Percentiles rank a stretch among this genome's conserved stretches.
Evolutionary conservation across 2,797 vertebrate genomes (phyloP).

Genomic region (Chaunax sp.): DNA sequence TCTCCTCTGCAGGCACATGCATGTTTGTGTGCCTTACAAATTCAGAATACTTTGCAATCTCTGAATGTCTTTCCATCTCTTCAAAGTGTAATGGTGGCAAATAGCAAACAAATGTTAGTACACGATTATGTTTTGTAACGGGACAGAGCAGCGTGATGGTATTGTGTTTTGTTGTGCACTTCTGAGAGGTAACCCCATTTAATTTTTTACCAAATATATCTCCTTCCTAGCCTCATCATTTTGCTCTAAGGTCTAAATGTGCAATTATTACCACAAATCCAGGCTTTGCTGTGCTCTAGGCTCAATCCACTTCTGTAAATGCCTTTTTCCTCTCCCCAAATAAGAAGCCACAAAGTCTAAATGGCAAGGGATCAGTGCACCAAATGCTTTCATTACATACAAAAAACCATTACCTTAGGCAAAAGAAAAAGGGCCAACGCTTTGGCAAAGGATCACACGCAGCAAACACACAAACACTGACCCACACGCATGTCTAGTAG

Average conservation of each 20-base stretch:
- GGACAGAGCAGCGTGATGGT: constrained; percentile 9
- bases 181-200: constrained; percentile 47
- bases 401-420: constrained; percentile 54
- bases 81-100: background rate
- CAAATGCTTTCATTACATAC: constrained; percentile 75
- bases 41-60: constrained; percentile 12
- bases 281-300: constrained; percentile 59
- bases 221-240: constrained; percentile 59
- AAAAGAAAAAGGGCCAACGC: constrained; percentile 11
- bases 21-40: constrained; percentile 7
- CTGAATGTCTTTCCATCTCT: constrained; percentile 7
- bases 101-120: constrained; percentile 33
- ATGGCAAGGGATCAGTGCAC: constrained; percentile 70
- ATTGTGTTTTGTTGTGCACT: constrained; percentile 20
- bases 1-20: constrained; percentile 5
- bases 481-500: constrained; percentile 8
- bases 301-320: constrained; percentile 72
- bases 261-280: constrained; percentile 69
- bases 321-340: constrained; percentile 71
- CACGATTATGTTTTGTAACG: constrained; percentile 29
- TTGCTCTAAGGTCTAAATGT: constrained; percentile 64
- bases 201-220: constrained; percentile 60
- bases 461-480: constrained; percentile 26
- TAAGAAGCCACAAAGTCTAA: constrained; percentile 71
- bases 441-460: constrained; percentile 22